Conservation (phyloP, 53 echinoderm and acorn worm species). For the Holothuria leucospilota region DNA sequence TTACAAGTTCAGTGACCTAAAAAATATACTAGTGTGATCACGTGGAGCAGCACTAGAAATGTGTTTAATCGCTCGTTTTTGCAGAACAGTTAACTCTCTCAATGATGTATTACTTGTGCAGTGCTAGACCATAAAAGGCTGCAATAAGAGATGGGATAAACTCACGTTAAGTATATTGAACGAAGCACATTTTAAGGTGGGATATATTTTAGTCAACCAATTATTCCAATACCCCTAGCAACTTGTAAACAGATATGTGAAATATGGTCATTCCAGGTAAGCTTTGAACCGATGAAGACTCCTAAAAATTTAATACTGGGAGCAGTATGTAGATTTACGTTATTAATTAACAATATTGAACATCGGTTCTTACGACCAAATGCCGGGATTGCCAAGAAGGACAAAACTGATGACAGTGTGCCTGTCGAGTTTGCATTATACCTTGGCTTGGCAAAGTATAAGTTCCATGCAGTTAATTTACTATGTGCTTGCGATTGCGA, state of each 20-base stretch:
- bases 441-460: no score
- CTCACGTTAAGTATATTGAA: background rate
- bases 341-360: constrained; percentile 4
- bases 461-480: no score
- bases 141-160: background rate
- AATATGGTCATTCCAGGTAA: constrained; percentile 2
- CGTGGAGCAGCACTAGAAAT: background rate
- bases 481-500: no score
- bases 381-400: no score
- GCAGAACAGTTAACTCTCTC: background rate
- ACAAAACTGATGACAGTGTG: no score
- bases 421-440: no score
- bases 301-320: background rate
- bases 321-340: background rate
- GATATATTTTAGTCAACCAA: background rate
- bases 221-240: constrained; percentile 18
- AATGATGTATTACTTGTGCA: background rate
- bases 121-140: background rate
- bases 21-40: no score
- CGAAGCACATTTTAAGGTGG: background rate
- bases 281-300: background rate
- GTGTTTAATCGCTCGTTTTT: background rate
- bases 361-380: no score
- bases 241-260: background rate
- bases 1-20: no score